These are phyloP conservation scores for Carabus problematicus DNA, from an alignment of 2,888 invertebrate species.

Conservation along the genomic window DNA sequence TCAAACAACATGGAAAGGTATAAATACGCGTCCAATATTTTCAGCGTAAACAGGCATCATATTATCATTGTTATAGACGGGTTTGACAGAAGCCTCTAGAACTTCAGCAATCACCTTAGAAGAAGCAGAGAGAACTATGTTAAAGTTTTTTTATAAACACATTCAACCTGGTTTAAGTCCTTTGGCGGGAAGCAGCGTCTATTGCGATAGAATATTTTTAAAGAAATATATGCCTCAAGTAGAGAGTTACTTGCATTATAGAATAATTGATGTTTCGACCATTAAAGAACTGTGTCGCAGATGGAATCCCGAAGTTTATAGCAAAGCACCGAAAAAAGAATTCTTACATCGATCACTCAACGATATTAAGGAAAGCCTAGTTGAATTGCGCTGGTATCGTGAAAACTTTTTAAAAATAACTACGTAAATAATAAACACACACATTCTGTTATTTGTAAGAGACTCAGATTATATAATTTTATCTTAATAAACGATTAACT, in stretches of 20 bases:
- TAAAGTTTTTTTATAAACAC: conserved; percentile 74
- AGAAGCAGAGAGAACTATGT: conserved; percentile 74
- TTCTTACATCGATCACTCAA: conserved; percentile 76
- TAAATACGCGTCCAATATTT: conserved; percentile 29
- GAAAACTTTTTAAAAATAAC: conserved; percentile 66
- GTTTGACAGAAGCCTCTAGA: conserved; percentile 76
- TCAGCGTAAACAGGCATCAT: conserved; percentile 10
- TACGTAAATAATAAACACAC: background rate
- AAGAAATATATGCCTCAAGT: conserved; percentile 82
- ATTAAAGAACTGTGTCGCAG: conserved; percentile 83
- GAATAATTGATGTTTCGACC: conserved; percentile 91
- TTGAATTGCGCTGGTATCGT: conserved; percentile 83
- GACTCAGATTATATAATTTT: background rate
- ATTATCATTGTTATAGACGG: conserved; percentile 68
- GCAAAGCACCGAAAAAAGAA: conserved; percentile 67
- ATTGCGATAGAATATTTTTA: conserved; percentile 86
- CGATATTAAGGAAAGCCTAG: conserved; percentile 87
- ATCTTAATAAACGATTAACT: conserved; percentile 4
- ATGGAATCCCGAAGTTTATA: conserved; percentile 75
- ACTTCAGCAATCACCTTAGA: conserved; percentile 70
- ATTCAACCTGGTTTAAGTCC: conserved; percentile 69
- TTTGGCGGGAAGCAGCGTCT: conserved; percentile 87
- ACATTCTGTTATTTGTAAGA: background rate
- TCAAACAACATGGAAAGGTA: conserved; percentile 79
- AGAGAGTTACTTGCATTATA: conserved; percentile 83